Conservation (phyloP, 2,888 invertebrate genomes). For the Drosophila kuntzei region DNA sequence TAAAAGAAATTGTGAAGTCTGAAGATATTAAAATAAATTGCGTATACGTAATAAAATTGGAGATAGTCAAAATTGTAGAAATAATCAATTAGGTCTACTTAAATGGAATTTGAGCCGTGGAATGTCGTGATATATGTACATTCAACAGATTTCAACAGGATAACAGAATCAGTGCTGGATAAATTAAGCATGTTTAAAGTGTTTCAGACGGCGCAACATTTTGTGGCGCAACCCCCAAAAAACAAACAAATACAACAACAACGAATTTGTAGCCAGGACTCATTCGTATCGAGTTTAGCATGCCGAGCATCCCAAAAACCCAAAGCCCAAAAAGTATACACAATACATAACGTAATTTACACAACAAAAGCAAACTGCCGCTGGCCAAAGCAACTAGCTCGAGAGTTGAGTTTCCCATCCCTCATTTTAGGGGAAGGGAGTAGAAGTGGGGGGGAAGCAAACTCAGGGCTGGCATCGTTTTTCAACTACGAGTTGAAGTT, state of each 20-base stretch:
- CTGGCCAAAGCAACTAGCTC: constrained; percentile 59
- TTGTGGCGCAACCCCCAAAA: constrained; percentile 7
- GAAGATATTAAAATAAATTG: not conserved
- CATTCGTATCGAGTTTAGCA: constrained; percentile 46
- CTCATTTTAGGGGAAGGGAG: not conserved
- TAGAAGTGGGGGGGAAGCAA: not conserved
- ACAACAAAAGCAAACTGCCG: constrained; percentile 77
- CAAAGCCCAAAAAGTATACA: constrained; percentile 61
- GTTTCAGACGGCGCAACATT: constrained; percentile 11
- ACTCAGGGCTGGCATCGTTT: constrained; percentile 38
- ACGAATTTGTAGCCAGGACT: constrained; percentile 49
- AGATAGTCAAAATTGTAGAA: not conserved
- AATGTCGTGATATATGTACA: constrained; percentile 6
- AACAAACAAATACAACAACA: constrained; percentile 40
- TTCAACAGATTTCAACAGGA: constrained; percentile 64
- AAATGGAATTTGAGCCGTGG: constrained; percentile 6
- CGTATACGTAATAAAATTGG: not conserved
- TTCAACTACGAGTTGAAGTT: constrained; percentile 45
- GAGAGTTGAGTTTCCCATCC: not conserved
- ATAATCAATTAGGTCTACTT: not conserved
- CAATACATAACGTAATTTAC: constrained; percentile 78
- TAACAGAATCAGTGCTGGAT: constrained; percentile 55
- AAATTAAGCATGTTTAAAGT: constrained; percentile 55
- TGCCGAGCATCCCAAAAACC: constrained; percentile 1
- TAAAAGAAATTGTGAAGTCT: no score